Base-by-base conservation (phyloP, 2,888 invertebrate species). In the Entomobrya multifasciata region DNA sequence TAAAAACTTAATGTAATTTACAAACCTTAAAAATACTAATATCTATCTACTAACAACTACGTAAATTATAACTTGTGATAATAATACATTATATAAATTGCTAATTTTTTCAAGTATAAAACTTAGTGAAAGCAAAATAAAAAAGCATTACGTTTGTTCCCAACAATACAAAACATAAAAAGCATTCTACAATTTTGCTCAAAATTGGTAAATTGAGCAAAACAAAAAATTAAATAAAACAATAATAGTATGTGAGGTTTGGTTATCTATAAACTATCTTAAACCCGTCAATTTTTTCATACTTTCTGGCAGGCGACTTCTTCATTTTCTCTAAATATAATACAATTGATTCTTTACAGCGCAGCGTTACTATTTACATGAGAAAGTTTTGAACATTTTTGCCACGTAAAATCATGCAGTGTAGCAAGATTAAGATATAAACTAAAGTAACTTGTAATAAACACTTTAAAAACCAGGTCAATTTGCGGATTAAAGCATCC, bases 401-500 rank as follows among this genome's bases (percentile, higher is more conserved):
- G n/a, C n/a, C n/a, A n/a, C n/a, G n/a, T n/a, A n/a, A 36, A 6
- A 8, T 47, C 22, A 60, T 67, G 67, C 67, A 67, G 20, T 44
- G 36, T 8, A 36, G 1, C 30, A n/a, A n/a, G n/a, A n/a, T n/a
- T n/a, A n/a, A n/a, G n/a, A n/a, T n/a, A n/a, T n/a, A n/a, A n/a
- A n/a, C n/a, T 27, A 60, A 27, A n/a, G 8, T 55, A 55, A 10
- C 65, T 36, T 65, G 36, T 65, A 15, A n/a, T 36, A 8, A 36
- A 36, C 41, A 20, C 17, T 41, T 15, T 17, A 67, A 10, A 20
- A 67, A 67, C 67, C 67, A 67, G 67, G 67, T 41, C 44, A 20
- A 67, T 67, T 67, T 67, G 44, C 67, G 67, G 67, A 67, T 67
- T 67, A 67, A 67, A 67, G 67, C 67, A 67, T 67, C 44, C 67